Evolutionary conservation across 2,888 invertebrate species (phyloP).

Genomic region (Ypsolopha scabrella): DNA sequence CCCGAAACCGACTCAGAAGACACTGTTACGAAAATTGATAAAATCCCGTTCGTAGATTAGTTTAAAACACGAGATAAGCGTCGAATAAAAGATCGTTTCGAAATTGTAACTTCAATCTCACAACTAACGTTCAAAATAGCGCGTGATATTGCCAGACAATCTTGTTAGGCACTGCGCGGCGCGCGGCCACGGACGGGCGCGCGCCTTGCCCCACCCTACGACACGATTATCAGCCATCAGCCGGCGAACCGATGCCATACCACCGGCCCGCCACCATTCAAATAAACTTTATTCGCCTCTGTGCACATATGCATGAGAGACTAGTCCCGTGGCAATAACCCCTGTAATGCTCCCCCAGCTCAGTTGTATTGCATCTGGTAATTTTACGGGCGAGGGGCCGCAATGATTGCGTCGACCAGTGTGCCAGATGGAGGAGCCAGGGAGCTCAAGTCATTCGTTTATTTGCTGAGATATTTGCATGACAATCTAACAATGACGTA

Average conservation of each 20-base stretch:
- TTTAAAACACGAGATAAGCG: no score
- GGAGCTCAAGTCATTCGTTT: not conserved
- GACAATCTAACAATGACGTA: not conserved
- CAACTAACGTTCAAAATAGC: not conserved
- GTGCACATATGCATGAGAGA: conserved; percentile 53
- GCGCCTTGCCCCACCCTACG: conserved; percentile 48
- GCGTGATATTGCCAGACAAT: conserved; percentile 29
- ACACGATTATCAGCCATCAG: conserved; percentile 55
- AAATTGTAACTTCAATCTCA: not conserved
- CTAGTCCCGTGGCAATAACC: conserved; percentile 63
- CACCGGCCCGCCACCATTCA: conserved; percentile 46
- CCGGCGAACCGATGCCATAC: conserved; percentile 20
- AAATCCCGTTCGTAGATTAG: not conserved
- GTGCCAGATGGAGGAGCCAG: conserved; percentile 18
- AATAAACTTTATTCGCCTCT: conserved; percentile 67
- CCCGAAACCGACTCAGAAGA: conserved; percentile 16
- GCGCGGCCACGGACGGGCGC: conserved; percentile 29
- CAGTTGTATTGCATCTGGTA: conserved; percentile 43
- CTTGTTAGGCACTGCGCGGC: conserved; percentile 44
- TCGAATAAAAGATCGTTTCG: no score
- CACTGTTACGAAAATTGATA: conserved; percentile 7
- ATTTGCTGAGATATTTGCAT: conserved; percentile 1
- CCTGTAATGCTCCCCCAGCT: conserved; percentile 54
- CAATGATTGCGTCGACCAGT: conserved; percentile 38
- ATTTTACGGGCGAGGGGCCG: conserved; percentile 58